Base-by-base conservation (phyloP, 2,888 invertebrate genomes). In the Acleris cristana region DNA sequence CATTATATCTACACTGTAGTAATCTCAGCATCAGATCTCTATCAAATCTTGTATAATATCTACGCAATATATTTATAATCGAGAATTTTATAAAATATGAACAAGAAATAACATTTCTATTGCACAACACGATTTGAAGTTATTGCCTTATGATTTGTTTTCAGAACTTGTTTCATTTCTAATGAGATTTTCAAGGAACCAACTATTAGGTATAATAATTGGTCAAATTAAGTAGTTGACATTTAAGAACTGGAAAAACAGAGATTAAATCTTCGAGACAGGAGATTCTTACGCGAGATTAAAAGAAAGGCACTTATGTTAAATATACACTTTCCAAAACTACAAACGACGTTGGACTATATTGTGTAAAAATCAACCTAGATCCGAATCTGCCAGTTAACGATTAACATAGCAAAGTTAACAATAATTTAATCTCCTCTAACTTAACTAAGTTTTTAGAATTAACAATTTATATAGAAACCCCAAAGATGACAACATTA, bases 341-440 rank as follows among this genome's bases (percentile, higher is more conserved):
- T 63, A 63, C 57, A 57, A 58, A 65, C 56, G 59, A 67, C 60
- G 59, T 53, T 65, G 56, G 53, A 71, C 61, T 62, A 64, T 69
- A 56, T 67, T 71, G 40, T 74, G 73, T 73, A 76, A 75, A 72
- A 72, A 73, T 74, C 72, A 74, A 72, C 78, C 62, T 70, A 67
- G 63, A 69, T 62, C 64, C 51, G 72, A 79, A 79, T 72, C 76
- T 76, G 79, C 67, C 74, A 75, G 71, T 74, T 85, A 88, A 86
- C 85, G 84, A 88, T 88, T 89, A 90, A 90, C 86, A 88, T 90
- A 90, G 90, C 84, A 88, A 89, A 90, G 86, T 92, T 90, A 92
- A 92, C 91, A 92, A 92, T 92, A 91, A 91, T 91, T 92, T 92
- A 92, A 91, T 92, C 90, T 92, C 90, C 84, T 89, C 88, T 89